Conservation (phyloP, 2,113 vertebrate species). For the Todiramphus chloris region DNA sequence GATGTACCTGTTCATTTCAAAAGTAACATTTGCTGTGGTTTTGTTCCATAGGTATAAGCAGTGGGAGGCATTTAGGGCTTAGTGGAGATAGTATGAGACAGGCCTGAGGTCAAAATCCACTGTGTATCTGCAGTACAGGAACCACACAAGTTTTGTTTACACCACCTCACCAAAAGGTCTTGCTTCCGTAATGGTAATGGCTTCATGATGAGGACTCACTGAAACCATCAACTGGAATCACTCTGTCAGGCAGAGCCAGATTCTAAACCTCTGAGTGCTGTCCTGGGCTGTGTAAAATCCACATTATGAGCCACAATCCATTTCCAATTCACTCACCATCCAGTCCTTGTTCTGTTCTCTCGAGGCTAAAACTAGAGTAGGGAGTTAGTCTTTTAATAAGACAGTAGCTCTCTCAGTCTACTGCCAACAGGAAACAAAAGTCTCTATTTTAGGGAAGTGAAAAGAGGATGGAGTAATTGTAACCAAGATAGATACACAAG, state of each 20-base stretch:
- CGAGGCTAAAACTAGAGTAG: conserved; percentile 33
- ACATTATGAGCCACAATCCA: not conserved
- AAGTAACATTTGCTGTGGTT: not conserved
- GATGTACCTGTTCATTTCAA: not conserved
- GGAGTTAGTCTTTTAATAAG: conserved; percentile 38
- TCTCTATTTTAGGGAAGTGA: conserved; percentile 24
- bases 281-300: not conserved
- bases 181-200: not conserved
- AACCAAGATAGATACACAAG: conserved; percentile 65
- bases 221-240: not conserved
- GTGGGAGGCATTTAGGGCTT: not conserved
- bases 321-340: not conserved
- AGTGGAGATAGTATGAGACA: not conserved
- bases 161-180: not conserved
- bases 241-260: not conserved
- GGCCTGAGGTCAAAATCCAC: not conserved
- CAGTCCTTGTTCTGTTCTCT: conserved; percentile 47
- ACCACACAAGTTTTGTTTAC: not conserved
- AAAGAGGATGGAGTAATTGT: conserved; percentile 65
- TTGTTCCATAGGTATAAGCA: not conserved
- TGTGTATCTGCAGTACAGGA: not conserved
- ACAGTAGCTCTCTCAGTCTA: conserved; percentile 27
- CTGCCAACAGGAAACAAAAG: conserved; percentile 60
- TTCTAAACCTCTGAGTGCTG: not conserved
- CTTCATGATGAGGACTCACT: not conserved